Base-by-base conservation (phyloP, 1,140 invertebrate genomes). In the Oreohelix idahoensis region DNA sequence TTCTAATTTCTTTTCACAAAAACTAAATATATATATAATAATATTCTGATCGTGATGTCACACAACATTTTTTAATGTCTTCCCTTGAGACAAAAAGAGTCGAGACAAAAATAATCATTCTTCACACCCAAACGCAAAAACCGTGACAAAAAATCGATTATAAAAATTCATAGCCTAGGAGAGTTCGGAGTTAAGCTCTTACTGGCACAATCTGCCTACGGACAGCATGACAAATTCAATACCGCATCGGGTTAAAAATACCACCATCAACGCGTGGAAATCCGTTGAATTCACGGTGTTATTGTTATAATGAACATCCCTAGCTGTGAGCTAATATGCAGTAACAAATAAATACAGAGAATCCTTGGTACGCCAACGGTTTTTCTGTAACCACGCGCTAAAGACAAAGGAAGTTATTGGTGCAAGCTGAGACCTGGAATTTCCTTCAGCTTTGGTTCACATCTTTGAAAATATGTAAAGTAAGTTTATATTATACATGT, bases 61-160 rank as follows among this genome's bases (percentile, higher is more conserved):
- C 17, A 58, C 23, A 58, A 58, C 53, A 58, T 13, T 58, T 58
- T 58, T 8, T 17, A 8, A 49, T 11, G 45, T 17, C 45, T 8
- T 11, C n/a, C 17, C 45, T 49, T 8, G 45, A 8, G 17, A 49
- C 8, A 49, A 49, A 49, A 17, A 49, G 17, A 49, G 45, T 49
- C 45, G 45, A 17, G 45, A 49, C 45, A 49, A 49, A 49, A 49
- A 58, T 58, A 58, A 58, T 58, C 26, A 58, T n/a, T 11, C 45
- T 49, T 49, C 45, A 49, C 45, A 49, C 45, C 10, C 8, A 49
- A 58, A 15, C 53, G 53, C 53, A n/a, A 58, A 23, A 58, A n/a
- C 53, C 53, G 53, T 58, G 53, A 58, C 53, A n/a, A n/a, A n/a
- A 23, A 58, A 58, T 58, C 53, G 53, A 58, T 58, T 58, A 58